Evolutionary conservation across 2,113 vertebrate species (phyloP).

Genomic region (Lasiurus cinereus): DNA sequence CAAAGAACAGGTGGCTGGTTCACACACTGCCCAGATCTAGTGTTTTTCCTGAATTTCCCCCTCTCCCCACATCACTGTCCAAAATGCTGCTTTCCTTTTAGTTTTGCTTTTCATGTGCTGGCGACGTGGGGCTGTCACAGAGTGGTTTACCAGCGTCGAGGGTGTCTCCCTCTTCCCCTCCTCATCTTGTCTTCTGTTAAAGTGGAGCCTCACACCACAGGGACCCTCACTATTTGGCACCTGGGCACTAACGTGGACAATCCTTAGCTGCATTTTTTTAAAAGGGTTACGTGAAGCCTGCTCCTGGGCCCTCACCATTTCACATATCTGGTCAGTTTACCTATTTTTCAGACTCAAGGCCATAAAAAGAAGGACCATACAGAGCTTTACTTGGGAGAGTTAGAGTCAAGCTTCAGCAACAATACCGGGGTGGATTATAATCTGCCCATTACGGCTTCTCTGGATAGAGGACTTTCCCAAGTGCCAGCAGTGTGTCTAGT

Average conservation of each 20-base stretch:
- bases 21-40: background rate
- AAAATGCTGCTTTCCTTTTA: conserved; percentile 17
- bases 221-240: background rate
- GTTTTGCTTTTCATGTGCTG: background rate
- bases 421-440: background rate
- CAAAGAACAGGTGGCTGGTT: background rate
- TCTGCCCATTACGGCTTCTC: background rate
- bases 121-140: background rate
- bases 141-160: background rate
- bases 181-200: background rate
- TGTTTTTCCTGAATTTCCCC: conserved; percentile 20
- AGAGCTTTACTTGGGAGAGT: background rate
- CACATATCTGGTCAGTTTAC: background rate
- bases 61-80: background rate
- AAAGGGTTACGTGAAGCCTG: background rate
- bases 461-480: background rate
- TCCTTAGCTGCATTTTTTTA: background rate
- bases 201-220: background rate
- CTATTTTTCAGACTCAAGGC: background rate
- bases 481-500: background rate
- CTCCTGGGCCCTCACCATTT: background rate
- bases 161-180: background rate
- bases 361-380: no score
- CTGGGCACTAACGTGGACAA: background rate
- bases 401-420: background rate